These are phyloP conservation scores for Perithous albicinctus DNA, from an alignment of 2,888 invertebrate species.

Conservation along the genomic window DNA sequence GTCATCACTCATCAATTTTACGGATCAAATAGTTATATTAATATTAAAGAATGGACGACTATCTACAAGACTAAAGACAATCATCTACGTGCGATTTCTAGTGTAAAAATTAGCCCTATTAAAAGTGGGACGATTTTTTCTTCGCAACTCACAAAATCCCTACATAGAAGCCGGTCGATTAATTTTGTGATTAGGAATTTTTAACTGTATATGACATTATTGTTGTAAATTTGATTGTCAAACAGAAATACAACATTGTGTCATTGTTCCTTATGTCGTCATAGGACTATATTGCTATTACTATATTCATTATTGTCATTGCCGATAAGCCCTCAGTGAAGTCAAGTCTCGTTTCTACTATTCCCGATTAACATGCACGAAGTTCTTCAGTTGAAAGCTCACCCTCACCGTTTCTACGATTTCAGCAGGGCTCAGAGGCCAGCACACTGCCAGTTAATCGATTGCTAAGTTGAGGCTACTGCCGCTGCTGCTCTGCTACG, in stretches of 20 bases:
- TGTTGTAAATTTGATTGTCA: neutral
- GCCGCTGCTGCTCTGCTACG: conserved; percentile 60
- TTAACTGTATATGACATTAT: neutral
- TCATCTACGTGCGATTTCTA: too few species aligned
- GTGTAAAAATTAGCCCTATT: too few species aligned
- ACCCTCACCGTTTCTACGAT: neutral
- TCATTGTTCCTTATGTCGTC: neutral
- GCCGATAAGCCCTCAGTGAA: neutral
- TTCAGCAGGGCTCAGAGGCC: conserved; percentile 1
- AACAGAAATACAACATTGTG: neutral
- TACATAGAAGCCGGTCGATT: too few species aligned
- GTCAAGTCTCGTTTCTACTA: conserved; percentile 10
- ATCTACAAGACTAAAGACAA: too few species aligned
- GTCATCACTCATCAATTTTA: too few species aligned
- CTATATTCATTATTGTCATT: neutral
- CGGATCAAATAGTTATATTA: too few species aligned
- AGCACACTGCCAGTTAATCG: conserved; percentile 68
- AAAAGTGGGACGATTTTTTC: too few species aligned
- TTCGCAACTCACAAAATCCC: too few species aligned
- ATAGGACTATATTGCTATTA: neutral
- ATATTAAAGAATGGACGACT: too few species aligned
- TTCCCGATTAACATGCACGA: conserved; percentile 7
- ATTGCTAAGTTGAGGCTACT: conserved; percentile 68
- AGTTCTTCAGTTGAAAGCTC: conserved; percentile 9
- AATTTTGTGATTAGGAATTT: too few species aligned